Evolutionary conservation across 2,113 vertebrate species (phyloP), one percentile per base, ranked within the genome.

Genomic region (Plecturocebus donacophilus): DNA sequence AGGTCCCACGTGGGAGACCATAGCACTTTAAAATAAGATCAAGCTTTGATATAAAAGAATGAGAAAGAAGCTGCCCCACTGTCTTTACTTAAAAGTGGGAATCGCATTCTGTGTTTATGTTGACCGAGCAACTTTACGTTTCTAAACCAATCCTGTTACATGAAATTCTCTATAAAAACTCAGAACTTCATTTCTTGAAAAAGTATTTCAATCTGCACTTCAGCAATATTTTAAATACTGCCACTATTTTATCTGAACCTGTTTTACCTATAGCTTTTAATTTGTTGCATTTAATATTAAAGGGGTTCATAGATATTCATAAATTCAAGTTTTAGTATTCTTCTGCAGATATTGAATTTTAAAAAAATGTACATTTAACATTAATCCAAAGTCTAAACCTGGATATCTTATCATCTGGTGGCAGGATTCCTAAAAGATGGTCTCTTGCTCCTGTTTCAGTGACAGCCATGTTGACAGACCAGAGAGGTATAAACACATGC

Each of bases 261-360:
- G 19, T 42, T 77, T 96, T 68, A 70, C 21, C 21, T 9, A 58
- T 76, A 70, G 76, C 52, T 68, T 93, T 90, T 87, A 38, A 71
- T 61, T 73, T 82, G 23, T 45, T 83, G 6, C 79, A 25, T 75
- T 94, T 58, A 75, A 27, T 61, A 40, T 76, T 82, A 93, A 94
- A 91, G 94, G 70, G 64, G 45, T 38, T 81, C 11, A 23, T 23
- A 75, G 21, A n/a, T 32, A 80, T 49, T 95, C 89, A 79, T 4
- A 64, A 70, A 68, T 66, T 92, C 88, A 64, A n/a, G 66, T 79
- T 79, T 97, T 73, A 91, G 94, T 58, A 75, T 92, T 97, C 91
- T 97, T 79, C 96, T 93, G 81, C 42, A 96, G 56, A 0, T 80
- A 47, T 45, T 94, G 81, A 96, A 91, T 13, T 19, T n/a, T n/a